phyloP scores from a whole-genome alignment of 2,113 vertebrate species.

The Mormoops blainvillei region DNA sequence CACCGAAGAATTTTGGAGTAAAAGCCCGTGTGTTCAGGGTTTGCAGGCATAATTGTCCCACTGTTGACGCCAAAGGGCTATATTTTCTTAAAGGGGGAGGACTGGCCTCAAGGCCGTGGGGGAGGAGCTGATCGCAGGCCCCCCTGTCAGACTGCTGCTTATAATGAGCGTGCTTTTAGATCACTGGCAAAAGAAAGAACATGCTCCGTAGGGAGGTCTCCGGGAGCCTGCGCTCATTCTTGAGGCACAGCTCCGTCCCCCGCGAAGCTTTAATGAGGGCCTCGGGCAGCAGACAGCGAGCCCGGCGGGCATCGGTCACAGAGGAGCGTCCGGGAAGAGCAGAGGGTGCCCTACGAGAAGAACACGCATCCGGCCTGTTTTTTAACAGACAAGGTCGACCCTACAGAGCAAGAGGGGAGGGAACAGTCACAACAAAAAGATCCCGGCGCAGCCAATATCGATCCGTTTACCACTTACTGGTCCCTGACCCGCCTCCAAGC shows the following conservation, averaged over 20 bases:
- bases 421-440: not conserved
- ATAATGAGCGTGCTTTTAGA: not conserved
- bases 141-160: not conserved
- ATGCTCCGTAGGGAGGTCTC: not conserved
- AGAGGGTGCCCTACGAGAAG: not conserved
- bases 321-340: not conserved
- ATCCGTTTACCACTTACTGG: not conserved
- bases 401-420: not conserved
- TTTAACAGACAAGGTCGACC: not conserved
- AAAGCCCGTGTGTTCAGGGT: not conserved
- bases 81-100: not conserved
- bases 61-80: not conserved
- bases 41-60: not conserved
- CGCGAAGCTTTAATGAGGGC: not conserved
- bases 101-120: not conserved
- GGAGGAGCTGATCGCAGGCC: not conserved
- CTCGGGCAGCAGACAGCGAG: not conserved
- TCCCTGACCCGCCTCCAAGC: not conserved
- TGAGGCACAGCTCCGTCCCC: not conserved
- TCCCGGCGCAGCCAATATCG: not conserved
- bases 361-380: not conserved
- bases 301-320: not conserved
- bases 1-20: not conserved
- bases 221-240: not conserved
- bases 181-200: not conserved